Evolutionary conservation across 2,797 vertebrate genomes (phyloP).

Genomic region (Crenichthys baileyi): DNA sequence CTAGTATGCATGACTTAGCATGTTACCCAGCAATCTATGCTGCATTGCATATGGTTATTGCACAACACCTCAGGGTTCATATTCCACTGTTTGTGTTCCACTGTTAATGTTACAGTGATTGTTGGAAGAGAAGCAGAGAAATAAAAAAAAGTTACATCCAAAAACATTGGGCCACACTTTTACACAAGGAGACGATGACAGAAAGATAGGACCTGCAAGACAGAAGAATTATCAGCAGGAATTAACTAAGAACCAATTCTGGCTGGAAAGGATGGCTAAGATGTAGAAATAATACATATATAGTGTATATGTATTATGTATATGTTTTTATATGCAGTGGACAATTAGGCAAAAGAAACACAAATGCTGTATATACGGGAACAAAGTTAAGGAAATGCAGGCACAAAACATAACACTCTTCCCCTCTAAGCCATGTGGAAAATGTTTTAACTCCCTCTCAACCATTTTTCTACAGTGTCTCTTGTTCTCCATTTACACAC

Average conservation of each 20-base stretch:
- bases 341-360: not conserved
- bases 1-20: not conserved
- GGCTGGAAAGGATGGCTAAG: too few relatives aligned
- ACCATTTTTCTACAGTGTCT: constrained; percentile 24
- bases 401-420: constrained; percentile 3
- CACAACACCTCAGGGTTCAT: not conserved
- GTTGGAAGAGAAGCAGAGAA: not conserved
- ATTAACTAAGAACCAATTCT: not conserved
- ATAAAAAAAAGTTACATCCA: not conserved
- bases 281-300: not conserved
- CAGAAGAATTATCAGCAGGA: not conserved
- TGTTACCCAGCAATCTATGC: not conserved
- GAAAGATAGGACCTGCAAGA: not conserved
- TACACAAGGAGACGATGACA: not conserved
- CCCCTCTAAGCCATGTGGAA: constrained; percentile 12
- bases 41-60: not conserved
- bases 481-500: constrained; percentile 1
- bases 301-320: not conserved
- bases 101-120: not conserved
- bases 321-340: not conserved
- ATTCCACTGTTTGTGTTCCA: not conserved
- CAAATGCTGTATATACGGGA: not conserved
- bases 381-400: not conserved
- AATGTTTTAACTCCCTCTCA: not conserved
- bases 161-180: not conserved